Evolutionary conservation across 1,140 invertebrate genomes (phyloP).

Genomic region (Pseudomyrmex gracilis): DNA sequence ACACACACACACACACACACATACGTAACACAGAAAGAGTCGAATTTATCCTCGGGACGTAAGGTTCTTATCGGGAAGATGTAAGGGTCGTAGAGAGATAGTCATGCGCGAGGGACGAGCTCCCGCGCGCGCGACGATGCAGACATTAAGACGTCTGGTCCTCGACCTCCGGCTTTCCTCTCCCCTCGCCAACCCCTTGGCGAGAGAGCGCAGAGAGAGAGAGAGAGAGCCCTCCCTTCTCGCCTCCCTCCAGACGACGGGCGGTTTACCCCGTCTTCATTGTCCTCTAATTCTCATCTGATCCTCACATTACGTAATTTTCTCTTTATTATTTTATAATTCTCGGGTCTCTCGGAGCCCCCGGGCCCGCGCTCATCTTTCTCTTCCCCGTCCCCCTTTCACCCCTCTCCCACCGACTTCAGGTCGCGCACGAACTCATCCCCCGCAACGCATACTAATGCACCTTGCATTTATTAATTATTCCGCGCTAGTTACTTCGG

Average conservation of each 20-base stretch:
- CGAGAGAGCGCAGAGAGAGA: conserved; percentile 31
- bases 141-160: conserved; percentile 84
- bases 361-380: conserved; percentile 55
- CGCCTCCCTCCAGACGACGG: conserved; percentile 60
- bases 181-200: conserved; percentile 16
- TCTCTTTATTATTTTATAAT: conserved; percentile 83
- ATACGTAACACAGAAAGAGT: neutral
- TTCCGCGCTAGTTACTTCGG: conserved; percentile 75
- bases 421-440: conserved; percentile 70
- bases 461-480: conserved; percentile 81
- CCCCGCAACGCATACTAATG: conserved; percentile 77
- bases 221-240: neutral
- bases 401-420: conserved; percentile 47
- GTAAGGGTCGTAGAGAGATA: conserved; percentile 63
- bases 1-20: too few species aligned
- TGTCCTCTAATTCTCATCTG: conserved; percentile 79
- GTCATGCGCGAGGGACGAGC: conserved; percentile 74
- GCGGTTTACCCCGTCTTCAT: conserved; percentile 75
- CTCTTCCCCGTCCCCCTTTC: too few species aligned
- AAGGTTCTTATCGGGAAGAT: conserved; percentile 71
- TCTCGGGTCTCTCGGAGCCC: conserved; percentile 51
- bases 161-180: conserved; percentile 77
- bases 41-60: conserved; percentile 63
- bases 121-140: conserved; percentile 68
- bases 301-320: conserved; percentile 81